Conservation (phyloP, 2,113 vertebrate species). For the Seriola aureovittata region DNA sequence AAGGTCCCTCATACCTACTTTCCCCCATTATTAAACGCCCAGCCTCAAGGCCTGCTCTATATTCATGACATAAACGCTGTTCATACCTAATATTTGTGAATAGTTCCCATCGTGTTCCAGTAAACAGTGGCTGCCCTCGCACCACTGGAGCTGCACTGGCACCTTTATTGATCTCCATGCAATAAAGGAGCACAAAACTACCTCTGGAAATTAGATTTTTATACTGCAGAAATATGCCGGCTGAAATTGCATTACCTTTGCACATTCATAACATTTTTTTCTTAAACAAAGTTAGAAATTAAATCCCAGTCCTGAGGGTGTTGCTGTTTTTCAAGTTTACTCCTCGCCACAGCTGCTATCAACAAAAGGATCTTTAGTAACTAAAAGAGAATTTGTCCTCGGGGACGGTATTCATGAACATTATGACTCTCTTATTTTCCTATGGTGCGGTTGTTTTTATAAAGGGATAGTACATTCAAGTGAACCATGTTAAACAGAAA, state of each 20-base stretch:
- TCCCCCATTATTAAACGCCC: conserved; percentile 64
- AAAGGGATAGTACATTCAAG: not conserved
- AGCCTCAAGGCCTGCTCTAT: conserved; percentile 78
- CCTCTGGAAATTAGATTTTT: conserved; percentile 80
- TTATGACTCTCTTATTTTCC: conserved; percentile 29
- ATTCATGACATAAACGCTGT: conserved; percentile 79
- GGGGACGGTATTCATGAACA: conserved; percentile 30
- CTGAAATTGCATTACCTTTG: conserved; percentile 77
- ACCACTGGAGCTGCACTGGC: conserved; percentile 64
- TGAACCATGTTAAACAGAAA: not conserved
- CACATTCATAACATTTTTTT: conserved; percentile 67
- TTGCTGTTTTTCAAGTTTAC: conserved; percentile 64
- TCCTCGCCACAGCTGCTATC: conserved; percentile 45
- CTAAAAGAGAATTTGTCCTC: conserved; percentile 34
- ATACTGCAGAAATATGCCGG: conserved; percentile 76
- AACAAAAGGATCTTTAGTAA: conserved; percentile 62
- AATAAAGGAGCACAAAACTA: conserved; percentile 78
- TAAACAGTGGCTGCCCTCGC: conserved; percentile 72
- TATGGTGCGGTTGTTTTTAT: conserved; percentile 11
- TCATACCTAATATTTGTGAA: conserved; percentile 79
- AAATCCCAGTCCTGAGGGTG: conserved; percentile 71
- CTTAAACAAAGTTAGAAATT: conserved; percentile 76
- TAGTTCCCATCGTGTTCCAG: conserved; percentile 68
- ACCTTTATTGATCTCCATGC: conserved; percentile 81
- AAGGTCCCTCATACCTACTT: conserved; percentile 60